Evolutionary conservation across 1,140 invertebrate species (phyloP), one percentile per base, ranked within the genome.

Genomic region (Conopomorpha cramerella): DNA sequence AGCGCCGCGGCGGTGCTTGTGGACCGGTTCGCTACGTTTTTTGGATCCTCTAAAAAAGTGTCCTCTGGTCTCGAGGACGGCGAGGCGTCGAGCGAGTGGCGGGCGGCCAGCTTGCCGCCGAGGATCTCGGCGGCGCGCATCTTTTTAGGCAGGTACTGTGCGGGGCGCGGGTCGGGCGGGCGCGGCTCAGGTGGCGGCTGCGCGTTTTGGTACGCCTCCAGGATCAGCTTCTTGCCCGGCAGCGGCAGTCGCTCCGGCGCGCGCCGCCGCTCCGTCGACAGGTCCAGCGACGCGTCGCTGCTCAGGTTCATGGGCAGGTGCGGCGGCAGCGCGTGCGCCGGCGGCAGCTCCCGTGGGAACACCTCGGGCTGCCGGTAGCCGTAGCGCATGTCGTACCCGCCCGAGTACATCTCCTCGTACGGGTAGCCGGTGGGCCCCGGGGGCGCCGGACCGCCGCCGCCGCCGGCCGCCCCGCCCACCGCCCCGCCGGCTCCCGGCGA

Each of bases 41-140:
- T 74, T 74, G 70, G 58, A 73, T 71, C 68, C 64, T 71, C 64
- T 70, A 74, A 74, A 73, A 74, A 74, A 74, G 58, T 54, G 51
- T 51, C 55, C 57, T 65, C 60, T 33, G 16, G 51, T 30, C 16
- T 41, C 45, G 15, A 45, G 45, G 33, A 45, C 14, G 15, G 41
- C 16, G 36, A 18, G 3, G 2, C 32, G 38, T 44, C 27, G 2
- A 41, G 16, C 37, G 39, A 16, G 8, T 55, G 58, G 7, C 60
- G 56, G 15, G 62, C 55, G 0, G 64, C 51, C 10, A 66, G 40
- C 47, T 77, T 76, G 19, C 72, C 70, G 33, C 67, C 60, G 18
- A 74, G 53, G 34, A 64, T 77, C 41, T 78, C 73, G 14, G 73
- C 66, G 36, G 76, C 76, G 32, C 76, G 53, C 76, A 78, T 78